Base-by-base conservation (phyloP, 2,797 vertebrate genomes). In the Silurus aristotelis region DNA sequence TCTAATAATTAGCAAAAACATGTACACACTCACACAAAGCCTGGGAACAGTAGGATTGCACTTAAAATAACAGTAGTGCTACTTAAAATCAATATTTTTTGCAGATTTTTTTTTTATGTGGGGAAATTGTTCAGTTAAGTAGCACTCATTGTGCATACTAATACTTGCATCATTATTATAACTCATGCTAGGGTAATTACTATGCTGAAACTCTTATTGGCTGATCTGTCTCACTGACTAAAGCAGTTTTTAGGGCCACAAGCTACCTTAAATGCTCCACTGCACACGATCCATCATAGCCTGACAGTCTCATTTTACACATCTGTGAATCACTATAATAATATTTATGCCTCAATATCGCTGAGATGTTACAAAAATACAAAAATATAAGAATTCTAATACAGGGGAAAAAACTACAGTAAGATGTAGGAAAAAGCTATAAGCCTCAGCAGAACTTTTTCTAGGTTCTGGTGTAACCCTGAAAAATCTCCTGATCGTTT, bases 231-330 rank as follows among this genome's bases (percentile, higher is more conserved):
- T 64, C 77, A 81, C 64, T 79, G 75, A 82, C 80, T 70, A 64
- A 73, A 70, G 84, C 82, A 84, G 58, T 64, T 86, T 73, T 85
- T 64, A 85, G 14, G 83, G 80, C 80, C 71, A 55, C 31, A 56
- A 83, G 58, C 83, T 87, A 83, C 80, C 66, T 22, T 73, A 68
- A 86, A 70, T 48, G 83, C 63, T 84, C 71, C 77, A 85, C 60
- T 60, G 63, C 80, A 85, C 67, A 82, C 78, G 31, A 85, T 82
- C 73, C 87, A 87, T 84, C 83, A 85, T 58, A 22, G 61, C 80
- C 67, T 84, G 73, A 73, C 87, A 88, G 76, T 22, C 82, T 86
- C n/a, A 89, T 89, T 87, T 89, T 82, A 81, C 84, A 87, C 84
- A 85, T 86, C 73, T 84, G 48, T 63, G 87, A 85, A 79, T 82